These are phyloP conservation scores for Coregonus sp. DNA, from an alignment of 2,797 vertebrate genomes.

Conservation along the genomic window DNA sequence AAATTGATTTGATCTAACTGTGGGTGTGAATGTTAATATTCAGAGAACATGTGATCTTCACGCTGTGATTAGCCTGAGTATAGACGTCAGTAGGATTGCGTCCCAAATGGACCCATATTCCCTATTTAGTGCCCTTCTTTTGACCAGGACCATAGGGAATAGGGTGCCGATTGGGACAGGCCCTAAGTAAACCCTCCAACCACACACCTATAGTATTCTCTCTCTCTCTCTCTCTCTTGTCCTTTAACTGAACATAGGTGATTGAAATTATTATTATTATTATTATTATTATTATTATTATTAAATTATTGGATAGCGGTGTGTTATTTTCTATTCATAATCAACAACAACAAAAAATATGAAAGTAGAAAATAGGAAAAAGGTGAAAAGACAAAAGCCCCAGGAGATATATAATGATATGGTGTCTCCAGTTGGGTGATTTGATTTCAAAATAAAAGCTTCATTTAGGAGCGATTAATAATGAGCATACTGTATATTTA, in stretches of 20 bases:
- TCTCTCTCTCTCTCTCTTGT: slow-evolving; percentile 65
- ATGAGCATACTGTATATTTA: slow-evolving; percentile 59
- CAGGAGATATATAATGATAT: no score
- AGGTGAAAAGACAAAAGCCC: not conserved
- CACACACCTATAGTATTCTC: slow-evolving; percentile 52
- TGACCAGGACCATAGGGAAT: not conserved
- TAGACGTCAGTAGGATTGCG: slow-evolving; percentile 34
- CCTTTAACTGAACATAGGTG: slow-evolving; percentile 51
- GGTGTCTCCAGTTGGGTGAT: no score
- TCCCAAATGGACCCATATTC: slow-evolving; percentile 26
- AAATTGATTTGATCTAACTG: not conserved
- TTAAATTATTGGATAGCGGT: slow-evolving; percentile 60
- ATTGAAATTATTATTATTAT: no score
- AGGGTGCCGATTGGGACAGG: not conserved
- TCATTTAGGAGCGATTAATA: slow-evolving; percentile 77
- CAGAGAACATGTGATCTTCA: not conserved
- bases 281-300: no score
- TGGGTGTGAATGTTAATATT: not conserved
- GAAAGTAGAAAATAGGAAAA: slow-evolving; percentile 25
- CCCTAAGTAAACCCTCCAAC: slow-evolving; percentile 61
- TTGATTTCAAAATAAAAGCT: slow-evolving; percentile 17
- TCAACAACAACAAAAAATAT: slow-evolving; percentile 28
- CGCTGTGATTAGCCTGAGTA: not conserved
- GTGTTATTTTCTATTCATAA: slow-evolving; percentile 53
- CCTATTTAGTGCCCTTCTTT: not conserved